Evolutionary conservation across 2,113 vertebrate genomes (phyloP), one percentile per base, ranked within the genome.

Genomic region (Forbesichthys agassizii): DNA sequence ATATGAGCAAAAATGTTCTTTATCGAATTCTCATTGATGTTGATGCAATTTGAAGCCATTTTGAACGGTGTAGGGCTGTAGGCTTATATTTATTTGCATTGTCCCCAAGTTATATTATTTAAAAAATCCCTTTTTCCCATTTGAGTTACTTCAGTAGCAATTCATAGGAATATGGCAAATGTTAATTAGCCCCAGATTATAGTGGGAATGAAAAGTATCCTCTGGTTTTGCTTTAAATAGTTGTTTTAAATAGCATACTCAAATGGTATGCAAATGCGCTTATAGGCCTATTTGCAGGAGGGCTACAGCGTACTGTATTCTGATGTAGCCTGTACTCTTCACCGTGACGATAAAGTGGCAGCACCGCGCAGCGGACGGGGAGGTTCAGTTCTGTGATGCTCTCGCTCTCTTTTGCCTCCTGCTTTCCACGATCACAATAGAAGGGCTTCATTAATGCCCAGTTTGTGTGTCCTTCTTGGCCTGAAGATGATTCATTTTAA

Each of bases 381-480:
- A 91, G 88, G 90, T 86, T 91, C 83, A 79, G 83, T 88, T 81
- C 85, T 90, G 75, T 81, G 77, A 80, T 85, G 91, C 88, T 86
- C 90, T 86, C 65, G 53, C 68, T 56, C 86, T 81, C 80, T 82
- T 78, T 80, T 61, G 82, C 85, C 81, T 88, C 85, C 81, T 80
- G 83, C 81, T 71, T 78, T 84, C 70, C 84, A 52, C 86, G 46
- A 71, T 81, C 84, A 88, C 82, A 88, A 88, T 90, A 84, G 86
- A 86, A 71, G 87, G 85, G 81, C 86, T 78, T 81, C 67, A 90
- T 85, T 85, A 88, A 90, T 73, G 73, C 84, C 73, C 81, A 69
- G 33, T 77, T 80, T 53, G 49, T 48, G 79, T 65, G 80, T 83
- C 73, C 71, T 75, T 86, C 64, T 75, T 69, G 76, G 71, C 66